A percentile compares a stretch with the other conserved stretches of the same genome.
These are phyloP conservation scores for Tyto alba DNA, from an alignment of 2,113 vertebrate genomes.

Conservation along the genomic window DNA sequence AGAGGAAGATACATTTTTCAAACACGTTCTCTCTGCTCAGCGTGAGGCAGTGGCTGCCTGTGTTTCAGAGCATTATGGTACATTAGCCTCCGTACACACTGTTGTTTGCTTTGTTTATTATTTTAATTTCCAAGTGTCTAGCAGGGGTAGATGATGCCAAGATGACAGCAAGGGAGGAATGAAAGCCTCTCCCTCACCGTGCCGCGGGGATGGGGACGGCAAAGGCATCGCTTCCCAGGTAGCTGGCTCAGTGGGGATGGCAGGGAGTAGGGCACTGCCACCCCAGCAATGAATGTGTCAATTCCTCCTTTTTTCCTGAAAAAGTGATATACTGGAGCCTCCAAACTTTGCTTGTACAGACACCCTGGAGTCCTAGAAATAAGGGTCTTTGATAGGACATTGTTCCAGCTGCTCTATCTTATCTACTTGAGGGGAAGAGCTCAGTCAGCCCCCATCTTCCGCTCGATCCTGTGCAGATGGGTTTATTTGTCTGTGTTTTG, in stretches of 20 bases:
- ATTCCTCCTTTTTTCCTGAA: background rate
- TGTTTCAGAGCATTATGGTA: constrained; percentile 21
- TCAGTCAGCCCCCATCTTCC: background rate
- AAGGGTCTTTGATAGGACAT: background rate
- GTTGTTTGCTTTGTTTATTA: constrained; percentile 42
- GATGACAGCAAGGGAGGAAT: background rate
- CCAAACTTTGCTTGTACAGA: background rate
- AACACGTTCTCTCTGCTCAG: background rate
- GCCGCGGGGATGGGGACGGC: background rate
- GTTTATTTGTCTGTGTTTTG: background rate
- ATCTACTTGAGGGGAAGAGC: background rate
- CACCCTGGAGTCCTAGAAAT: fast-evolving
- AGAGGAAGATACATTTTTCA: constrained; percentile 28
- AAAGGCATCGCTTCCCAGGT: fast-evolving
- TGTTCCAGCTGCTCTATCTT: background rate
- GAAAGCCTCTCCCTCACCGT: background rate
- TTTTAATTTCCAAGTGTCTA: constrained; percentile 43
- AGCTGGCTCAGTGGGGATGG: background rate
- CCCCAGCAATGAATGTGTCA: background rate
- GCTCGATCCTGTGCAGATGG: background rate
- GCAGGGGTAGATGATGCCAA: background rate
- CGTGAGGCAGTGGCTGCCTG: background rate
- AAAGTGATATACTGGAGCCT: background rate
- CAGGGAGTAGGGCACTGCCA: background rate
- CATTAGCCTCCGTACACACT: background rate